These are phyloP conservation scores for Dicycla oo DNA, from an alignment of 2,888 invertebrate genomes.

Conservation along the genomic window DNA sequence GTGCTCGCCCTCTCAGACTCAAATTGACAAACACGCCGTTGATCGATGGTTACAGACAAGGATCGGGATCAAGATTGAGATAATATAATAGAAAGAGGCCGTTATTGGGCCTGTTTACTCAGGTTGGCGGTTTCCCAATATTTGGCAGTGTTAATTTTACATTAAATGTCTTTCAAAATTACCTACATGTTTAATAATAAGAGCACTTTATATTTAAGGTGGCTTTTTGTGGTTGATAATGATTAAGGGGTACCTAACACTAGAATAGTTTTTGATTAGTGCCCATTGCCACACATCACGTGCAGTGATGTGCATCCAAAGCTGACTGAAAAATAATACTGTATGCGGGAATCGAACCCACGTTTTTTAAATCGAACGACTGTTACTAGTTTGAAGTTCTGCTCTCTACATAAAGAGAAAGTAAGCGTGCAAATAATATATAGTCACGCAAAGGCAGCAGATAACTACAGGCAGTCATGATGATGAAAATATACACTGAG, in stretches of 20 bases:
- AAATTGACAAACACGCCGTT: no score
- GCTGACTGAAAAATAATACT: neutral
- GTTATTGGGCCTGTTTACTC: neutral
- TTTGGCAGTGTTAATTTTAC: no score
- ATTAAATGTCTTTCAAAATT: no score
- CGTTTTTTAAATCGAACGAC: conserved; percentile 4
- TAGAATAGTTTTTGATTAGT: neutral
- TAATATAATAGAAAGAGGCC: no score
- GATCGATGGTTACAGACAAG: no score
- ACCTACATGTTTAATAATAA: no score
- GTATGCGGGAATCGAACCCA: conserved; percentile 17
- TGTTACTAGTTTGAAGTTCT: conserved; percentile 8
- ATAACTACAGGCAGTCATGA: conserved; percentile 6
- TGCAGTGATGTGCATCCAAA: neutral
- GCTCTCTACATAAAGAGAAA: conserved; percentile 24
- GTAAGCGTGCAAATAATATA: conserved; percentile 51
- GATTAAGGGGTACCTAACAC: neutral
- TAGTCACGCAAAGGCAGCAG: conserved; percentile 41
- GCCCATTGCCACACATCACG: neutral
- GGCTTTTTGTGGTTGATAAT: neutral
- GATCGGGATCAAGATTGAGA: no score
- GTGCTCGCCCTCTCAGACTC: no score
- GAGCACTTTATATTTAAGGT: neutral
- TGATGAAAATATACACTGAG: neutral
- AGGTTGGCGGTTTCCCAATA: neutral